Base-by-base conservation (phyloP, 2,113 vertebrate genomes). In the Spilogale gracilis region DNA sequence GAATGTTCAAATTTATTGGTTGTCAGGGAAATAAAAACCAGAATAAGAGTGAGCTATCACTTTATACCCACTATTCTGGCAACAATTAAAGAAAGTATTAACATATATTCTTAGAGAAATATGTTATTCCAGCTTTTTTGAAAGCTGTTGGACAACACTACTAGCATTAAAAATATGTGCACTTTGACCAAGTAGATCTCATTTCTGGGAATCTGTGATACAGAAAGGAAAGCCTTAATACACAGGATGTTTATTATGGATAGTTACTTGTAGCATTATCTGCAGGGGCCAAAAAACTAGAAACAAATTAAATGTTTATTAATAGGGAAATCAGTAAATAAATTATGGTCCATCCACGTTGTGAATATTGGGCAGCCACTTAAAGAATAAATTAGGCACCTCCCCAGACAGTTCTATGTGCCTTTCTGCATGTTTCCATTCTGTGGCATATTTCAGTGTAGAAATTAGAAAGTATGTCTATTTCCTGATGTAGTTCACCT, bases 21-120 rank as follows among this genome's bases (percentile, higher is more conserved):
- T 71, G 73, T 95, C 61, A 80, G 54, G 25, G 32, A 87, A 90
- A 95, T 54, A 45, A 92, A 92, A 54, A 86, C 71, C 43, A 80
- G 50, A 9, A 9, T 10, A 95, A 65, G 43, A 73, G 23, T 27
- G 23, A 86, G 18, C 74, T 61, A 27, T 73, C 7, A 67, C 45
- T 89, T 85, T 91, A 58, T 1, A 91, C 38, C 11, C 50, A 84
- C 27, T 54, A 61, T 80, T 32, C 14, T 32, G 12, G 32, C 45
- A 94, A 74, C 6, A 61, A 18, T 89, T 89, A 74, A 6, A 82
- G 81, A 82, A 94, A 45, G 18, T 45, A 45, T 63, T 54, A 81
- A 43, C 43, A 87, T 63, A 81, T 61, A 92, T 80, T 91, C 54
- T 71, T 73, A 6, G 71, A 83, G 32, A 95, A 78, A 81, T 87